Evolutionary conservation across 1,140 invertebrate genomes (phyloP).

Genomic region (Neodiprion fabricii): DNA sequence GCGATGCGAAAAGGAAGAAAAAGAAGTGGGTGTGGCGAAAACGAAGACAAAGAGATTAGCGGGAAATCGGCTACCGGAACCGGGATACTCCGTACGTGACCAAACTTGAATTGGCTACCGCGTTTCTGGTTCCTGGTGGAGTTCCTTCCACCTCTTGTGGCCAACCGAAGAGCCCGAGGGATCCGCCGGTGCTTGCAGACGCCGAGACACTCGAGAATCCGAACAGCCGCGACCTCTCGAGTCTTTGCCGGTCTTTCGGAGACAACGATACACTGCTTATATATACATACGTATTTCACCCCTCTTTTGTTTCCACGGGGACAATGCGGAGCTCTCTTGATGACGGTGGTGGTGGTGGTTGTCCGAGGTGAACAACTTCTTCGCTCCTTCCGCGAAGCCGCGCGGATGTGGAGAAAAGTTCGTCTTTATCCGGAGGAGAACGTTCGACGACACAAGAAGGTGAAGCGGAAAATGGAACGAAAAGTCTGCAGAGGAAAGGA

Average conservation of each 20-base stretch:
- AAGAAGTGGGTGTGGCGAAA: not conserved
- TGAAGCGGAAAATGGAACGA: not conserved
- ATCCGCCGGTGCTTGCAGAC: not conserved
- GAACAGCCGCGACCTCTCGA: not conserved
- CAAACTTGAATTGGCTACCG: not conserved
- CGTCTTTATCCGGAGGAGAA: not conserved
- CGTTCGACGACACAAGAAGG: not conserved
- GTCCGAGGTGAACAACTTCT: slow-evolving; percentile 1
- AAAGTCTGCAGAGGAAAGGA: not conserved
- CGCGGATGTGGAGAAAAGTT: not conserved
- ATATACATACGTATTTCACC: not conserved
- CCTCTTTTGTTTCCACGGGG: not conserved
- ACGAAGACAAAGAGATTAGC: not conserved
- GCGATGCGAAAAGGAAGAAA: not conserved
- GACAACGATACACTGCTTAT: not conserved
- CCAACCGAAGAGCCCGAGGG: too few relatives aligned
- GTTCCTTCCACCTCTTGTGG: too few relatives aligned
- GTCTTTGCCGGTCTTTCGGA: not conserved
- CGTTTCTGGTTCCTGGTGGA: too few relatives aligned
- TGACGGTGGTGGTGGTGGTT: not conserved
- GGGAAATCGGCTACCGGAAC: not conserved
- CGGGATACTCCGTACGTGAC: not conserved
- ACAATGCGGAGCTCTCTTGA: not conserved
- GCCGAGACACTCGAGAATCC: not conserved
- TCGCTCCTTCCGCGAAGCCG: not conserved